Evolutionary conservation across 2,797 vertebrate genomes (phyloP), one percentile per base, ranked within the genome.

Genomic region (Ctenochaetus hawaiiensis): DNA sequence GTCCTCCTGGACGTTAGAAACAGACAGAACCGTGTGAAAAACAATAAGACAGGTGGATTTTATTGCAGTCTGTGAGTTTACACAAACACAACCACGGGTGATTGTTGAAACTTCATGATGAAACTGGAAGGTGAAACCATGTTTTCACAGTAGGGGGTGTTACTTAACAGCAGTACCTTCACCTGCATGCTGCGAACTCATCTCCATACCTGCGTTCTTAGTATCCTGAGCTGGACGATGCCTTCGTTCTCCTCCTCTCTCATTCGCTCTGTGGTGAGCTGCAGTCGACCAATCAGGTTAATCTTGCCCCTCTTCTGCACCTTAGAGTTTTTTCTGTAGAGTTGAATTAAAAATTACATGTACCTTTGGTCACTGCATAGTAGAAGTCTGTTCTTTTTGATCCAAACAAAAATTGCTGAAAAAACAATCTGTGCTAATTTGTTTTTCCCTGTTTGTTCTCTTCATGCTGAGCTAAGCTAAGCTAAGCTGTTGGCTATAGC

Each of bases 251-350:
- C 98, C 81, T 99, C 98, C 91, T 99, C 98, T 82, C 98, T 95
- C 98, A 99, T 99, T 87, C 98, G 95, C 89, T 99, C 98, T 0
- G 98, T 99, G 49, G 98, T 99, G 82, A 99, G 96, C 84, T 99
- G 98, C 75, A 99, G 94, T 30, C 98, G 97, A 74, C 98, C 98
- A 82, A 99, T 99, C 94, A 99, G 94, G 89, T 99, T 99, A 67
- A 99, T 99, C 93, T 99, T 99, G 72, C 98, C 98, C 74, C 98
- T 95, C 93, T 99, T 99, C 93, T 99, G 98, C 88, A 99, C 98
- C 92, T 99, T 99, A 69, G 96, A 97, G 30, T 99, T 99, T 96
- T 99, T 99, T 96, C 98, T 99, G 91, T 41, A 3, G 69, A 44
- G 48, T 64, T 17, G 2, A 63, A 69, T 23, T 1, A 37, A 67